phyloP scores from a whole-genome alignment of 2,113 vertebrate species.

The Neotragus moschatus region DNA sequence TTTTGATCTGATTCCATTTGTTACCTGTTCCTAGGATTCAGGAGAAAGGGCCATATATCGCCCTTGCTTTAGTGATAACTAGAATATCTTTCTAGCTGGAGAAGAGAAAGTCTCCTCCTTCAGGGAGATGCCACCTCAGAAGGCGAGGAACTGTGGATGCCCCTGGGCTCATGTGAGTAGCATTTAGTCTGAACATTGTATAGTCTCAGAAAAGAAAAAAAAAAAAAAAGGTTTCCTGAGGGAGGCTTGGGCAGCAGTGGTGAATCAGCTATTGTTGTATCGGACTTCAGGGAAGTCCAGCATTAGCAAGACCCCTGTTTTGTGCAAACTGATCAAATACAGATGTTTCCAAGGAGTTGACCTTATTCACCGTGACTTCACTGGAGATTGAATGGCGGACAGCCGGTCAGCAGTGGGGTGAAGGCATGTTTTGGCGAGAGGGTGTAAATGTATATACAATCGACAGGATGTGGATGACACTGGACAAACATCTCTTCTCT shows the following conservation, averaged over 20 bases:
- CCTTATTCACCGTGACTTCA: slow-evolving; percentile 84
- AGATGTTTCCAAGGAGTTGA: slow-evolving; percentile 92
- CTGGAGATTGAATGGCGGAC: slow-evolving; percentile 87
- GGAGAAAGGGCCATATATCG: not conserved
- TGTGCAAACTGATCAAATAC: slow-evolving; percentile 91
- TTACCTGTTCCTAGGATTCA: not conserved
- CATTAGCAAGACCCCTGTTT: slow-evolving; percentile 84
- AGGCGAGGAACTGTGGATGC: not conserved
- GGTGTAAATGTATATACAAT: slow-evolving; percentile 88
- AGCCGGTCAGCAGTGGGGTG: slow-evolving; percentile 82
- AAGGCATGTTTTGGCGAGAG: slow-evolving; percentile 85
- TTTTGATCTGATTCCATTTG: not conserved
- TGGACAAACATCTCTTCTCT: slow-evolving; percentile 86
- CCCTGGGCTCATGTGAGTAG: slow-evolving; percentile 31
- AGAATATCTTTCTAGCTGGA: not conserved
- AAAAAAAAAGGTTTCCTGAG: slow-evolving; percentile 59
- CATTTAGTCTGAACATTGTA: slow-evolving; percentile 69
- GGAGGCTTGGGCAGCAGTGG: slow-evolving; percentile 42
- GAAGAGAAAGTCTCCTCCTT: slow-evolving; percentile 31
- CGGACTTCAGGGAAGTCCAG: slow-evolving; percentile 78
- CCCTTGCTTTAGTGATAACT: not conserved
- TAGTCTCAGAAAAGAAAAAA: not conserved
- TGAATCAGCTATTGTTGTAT: slow-evolving; percentile 80
- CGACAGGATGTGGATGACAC: slow-evolving; percentile 84
- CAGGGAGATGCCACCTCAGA: not conserved